A percentile compares a stretch with the other conserved stretches of the same genome.
phyloP scores from a whole-genome alignment of 1,140 invertebrate species.

The Solen grandis region DNA sequence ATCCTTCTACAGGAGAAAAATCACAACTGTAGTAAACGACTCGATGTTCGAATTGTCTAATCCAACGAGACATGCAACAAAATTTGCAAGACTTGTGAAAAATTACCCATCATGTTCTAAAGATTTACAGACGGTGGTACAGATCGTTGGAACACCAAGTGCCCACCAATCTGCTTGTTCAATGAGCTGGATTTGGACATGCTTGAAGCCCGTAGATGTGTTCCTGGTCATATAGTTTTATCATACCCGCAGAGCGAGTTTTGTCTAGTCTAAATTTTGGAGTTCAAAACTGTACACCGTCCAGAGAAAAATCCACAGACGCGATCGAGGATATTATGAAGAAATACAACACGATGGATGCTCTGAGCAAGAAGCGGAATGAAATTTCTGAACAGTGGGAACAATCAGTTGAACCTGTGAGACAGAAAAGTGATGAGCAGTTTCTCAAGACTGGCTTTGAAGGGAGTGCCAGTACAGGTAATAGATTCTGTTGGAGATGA shows the following conservation, averaged over 20 bases:
- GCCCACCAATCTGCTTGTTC: constrained; percentile 14
- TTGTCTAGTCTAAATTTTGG: constrained; percentile 28
- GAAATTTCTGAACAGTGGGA: constrained; percentile 11
- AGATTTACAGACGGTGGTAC: constrained; percentile 45
- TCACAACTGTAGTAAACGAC: constrained; percentile 42
- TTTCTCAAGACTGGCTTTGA: not conserved
- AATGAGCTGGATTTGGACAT: constrained; percentile 32
- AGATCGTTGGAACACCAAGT: constrained; percentile 25
- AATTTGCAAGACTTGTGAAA: not conserved
- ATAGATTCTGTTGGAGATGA: not conserved
- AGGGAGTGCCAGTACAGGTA: not conserved
- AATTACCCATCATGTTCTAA: not conserved
- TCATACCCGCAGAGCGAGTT: constrained; percentile 24
- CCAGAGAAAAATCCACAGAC: constrained; percentile 3
- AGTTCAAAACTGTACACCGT: constrained; percentile 20
- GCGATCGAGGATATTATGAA: not conserved
- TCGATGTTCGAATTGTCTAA: constrained; percentile 48
- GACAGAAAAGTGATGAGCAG: not conserved
- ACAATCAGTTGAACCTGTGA: not conserved
- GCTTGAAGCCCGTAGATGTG: constrained; percentile 9
- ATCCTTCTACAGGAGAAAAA: constrained; percentile 39
- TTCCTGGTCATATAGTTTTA: constrained; percentile 44
- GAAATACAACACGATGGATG: constrained; percentile 1
- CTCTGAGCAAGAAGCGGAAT: not conserved
- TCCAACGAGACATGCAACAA: constrained; percentile 37